Conservation (phyloP, 2,888 invertebrate genomes). For the Lycophotia porphyrea region DNA sequence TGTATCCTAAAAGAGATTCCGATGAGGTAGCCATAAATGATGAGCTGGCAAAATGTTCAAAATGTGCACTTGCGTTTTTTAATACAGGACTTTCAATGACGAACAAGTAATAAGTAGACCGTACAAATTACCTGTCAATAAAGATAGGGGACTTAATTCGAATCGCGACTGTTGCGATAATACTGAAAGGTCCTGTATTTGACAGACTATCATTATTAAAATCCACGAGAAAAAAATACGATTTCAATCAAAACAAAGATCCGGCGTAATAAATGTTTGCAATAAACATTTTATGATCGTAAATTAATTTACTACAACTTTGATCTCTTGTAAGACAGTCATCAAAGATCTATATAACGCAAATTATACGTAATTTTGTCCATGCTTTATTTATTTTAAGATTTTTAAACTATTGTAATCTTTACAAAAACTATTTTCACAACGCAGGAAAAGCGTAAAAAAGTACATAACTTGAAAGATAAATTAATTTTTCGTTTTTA, state of each 20-base stretch:
- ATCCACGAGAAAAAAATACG: conserved; percentile 11
- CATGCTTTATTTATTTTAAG: conserved; percentile 2
- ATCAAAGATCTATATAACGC: conserved; percentile 29
- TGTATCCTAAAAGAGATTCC: neutral
- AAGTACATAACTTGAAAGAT: neutral
- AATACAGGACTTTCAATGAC: neutral
- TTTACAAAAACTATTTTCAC: neutral
- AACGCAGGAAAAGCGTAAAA: neutral
- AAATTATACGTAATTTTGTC: conserved; percentile 36
- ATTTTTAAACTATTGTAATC: neutral
- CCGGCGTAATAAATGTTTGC: conserved; percentile 34
- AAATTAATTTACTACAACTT: conserved; percentile 56
- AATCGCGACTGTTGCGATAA: neutral
- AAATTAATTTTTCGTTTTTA: conserved; percentile 28
- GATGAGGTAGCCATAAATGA: neutral
- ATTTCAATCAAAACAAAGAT: conserved; percentile 44
- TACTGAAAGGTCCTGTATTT: neutral
- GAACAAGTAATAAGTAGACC: neutral
- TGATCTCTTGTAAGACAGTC: conserved; percentile 45
- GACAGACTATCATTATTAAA: conserved; percentile 3
- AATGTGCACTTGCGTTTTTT: neutral
- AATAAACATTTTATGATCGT: conserved; percentile 52
- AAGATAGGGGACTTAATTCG: neutral
- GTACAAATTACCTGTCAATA: neutral
- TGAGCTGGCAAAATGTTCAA: neutral